These are phyloP conservation scores for Podilymbus podiceps DNA, from an alignment of 2,113 vertebrate species.

Conservation along the genomic window DNA sequence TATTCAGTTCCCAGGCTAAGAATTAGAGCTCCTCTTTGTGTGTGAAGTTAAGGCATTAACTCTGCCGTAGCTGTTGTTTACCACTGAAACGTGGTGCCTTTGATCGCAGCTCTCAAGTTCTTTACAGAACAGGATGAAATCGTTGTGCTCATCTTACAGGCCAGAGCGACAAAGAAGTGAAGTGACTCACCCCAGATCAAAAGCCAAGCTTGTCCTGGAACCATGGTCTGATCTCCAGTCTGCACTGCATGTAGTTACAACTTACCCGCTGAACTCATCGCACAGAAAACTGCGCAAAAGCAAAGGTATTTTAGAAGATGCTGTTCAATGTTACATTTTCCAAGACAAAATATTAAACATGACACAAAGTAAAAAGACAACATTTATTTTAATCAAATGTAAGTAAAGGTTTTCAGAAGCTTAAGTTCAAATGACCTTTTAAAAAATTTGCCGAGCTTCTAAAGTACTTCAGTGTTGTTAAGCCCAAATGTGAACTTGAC, in stretches of 20 bases:
- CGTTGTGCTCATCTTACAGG: background rate
- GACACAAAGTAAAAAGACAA: background rate
- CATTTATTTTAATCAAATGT: background rate
- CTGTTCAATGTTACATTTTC: background rate
- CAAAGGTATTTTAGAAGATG: background rate
- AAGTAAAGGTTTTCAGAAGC: background rate
- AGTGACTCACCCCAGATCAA: background rate
- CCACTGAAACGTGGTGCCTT: background rate
- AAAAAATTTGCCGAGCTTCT: background rate
- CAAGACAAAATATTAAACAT: background rate
- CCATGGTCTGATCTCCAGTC: background rate
- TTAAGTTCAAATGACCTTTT: background rate
- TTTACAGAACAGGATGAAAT: background rate
- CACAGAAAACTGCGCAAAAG: background rate
- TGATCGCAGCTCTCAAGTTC: background rate
- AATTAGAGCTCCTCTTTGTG: slow-evolving; percentile 8
- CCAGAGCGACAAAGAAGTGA: background rate
- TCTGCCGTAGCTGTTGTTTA: background rate
- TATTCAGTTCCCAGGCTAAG: background rate
- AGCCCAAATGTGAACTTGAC: background rate
- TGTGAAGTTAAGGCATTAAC: slow-evolving; percentile 1
- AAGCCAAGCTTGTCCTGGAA: background rate
- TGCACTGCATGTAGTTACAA: background rate
- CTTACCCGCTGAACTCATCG: background rate
- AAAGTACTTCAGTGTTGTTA: background rate